A percentile compares a stretch with the other conserved stretches of the same genome.
Evolutionary conservation across 2,797 vertebrate species (phyloP).

Genomic region (Sebastes iracundus): DNA sequence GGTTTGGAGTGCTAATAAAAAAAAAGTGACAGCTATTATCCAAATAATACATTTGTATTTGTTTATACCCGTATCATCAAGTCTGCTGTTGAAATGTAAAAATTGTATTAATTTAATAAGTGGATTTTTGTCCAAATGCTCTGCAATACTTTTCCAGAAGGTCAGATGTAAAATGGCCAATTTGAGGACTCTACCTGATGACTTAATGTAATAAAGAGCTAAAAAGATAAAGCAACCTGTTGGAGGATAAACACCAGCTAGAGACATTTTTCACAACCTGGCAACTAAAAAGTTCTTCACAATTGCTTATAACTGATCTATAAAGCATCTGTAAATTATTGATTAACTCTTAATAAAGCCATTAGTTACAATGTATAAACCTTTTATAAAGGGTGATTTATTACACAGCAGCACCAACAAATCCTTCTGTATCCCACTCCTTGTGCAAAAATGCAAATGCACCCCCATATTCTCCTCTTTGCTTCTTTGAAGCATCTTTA

Average conservation of each 20-base stretch:
- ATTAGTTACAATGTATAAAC: not conserved
- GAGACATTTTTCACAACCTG: not conserved
- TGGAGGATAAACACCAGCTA: not conserved
- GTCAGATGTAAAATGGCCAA: not conserved
- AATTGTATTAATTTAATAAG: not conserved
- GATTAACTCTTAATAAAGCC: not conserved
- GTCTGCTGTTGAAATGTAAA: not conserved
- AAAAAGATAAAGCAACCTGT: not conserved
- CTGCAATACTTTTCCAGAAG: not conserved
- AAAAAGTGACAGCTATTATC: not conserved
- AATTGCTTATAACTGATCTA: not conserved
- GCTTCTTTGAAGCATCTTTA: slow-evolving; percentile 7
- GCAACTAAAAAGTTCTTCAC: not conserved
- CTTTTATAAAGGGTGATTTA: not conserved
- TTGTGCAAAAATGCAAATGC: not conserved
- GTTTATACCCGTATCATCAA: not conserved
- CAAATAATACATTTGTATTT: not conserved
- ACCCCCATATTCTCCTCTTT: not conserved
- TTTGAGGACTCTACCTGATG: not conserved
- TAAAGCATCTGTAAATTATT: not conserved
- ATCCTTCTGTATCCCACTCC: not conserved
- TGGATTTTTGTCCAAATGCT: not conserved
- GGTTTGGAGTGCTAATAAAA: not conserved
- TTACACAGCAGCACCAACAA: not conserved
- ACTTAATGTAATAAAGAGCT: not conserved